These are phyloP conservation scores for Monochamus alternatus DNA, from an alignment of 2,888 invertebrate genomes.

Conservation along the genomic window DNA sequence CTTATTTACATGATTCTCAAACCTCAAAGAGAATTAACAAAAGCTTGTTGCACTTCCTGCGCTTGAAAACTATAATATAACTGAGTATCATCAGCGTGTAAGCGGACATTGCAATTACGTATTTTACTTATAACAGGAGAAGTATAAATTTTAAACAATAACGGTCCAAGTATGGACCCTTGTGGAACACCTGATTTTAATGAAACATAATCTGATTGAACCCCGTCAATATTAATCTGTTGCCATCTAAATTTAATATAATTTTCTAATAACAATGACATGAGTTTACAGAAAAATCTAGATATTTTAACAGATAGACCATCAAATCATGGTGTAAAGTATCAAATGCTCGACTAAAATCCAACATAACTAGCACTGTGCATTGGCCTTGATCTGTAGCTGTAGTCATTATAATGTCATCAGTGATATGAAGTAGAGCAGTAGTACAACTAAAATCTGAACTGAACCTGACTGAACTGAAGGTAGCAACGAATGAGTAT, in stretches of 20 bases:
- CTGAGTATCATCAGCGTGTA: not conserved
- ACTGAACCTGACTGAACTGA: constrained; percentile 27
- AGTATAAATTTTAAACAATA: not conserved
- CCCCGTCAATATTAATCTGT: not conserved
- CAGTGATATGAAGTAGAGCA: too few relatives aligned
- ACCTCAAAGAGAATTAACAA: too few relatives aligned
- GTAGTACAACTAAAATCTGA: not conserved
- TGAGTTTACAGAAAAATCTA: constrained; percentile 12
- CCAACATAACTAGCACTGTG: constrained; percentile 22
- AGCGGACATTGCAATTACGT: not conserved
- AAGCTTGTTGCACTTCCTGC: not conserved
- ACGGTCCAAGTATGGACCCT: constrained; percentile 2
- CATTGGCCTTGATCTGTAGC: constrained; percentile 20
- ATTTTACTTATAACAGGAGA: not conserved
- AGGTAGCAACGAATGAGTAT: constrained; percentile 26
- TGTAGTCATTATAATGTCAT: not conserved
- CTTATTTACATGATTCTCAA: too few relatives aligned
- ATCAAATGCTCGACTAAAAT: constrained; percentile 23
- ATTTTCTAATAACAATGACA: not conserved
- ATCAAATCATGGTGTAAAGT: constrained; percentile 14
- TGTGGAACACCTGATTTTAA: constrained; percentile 3
- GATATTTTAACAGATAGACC: constrained; percentile 8
- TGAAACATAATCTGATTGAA: not conserved
- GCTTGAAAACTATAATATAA: not conserved
- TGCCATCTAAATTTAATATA: not conserved